Evolutionary conservation across 2,888 invertebrate species (phyloP), one percentile per base, ranked within the genome.

Genomic region (Acronicta psi): DNA sequence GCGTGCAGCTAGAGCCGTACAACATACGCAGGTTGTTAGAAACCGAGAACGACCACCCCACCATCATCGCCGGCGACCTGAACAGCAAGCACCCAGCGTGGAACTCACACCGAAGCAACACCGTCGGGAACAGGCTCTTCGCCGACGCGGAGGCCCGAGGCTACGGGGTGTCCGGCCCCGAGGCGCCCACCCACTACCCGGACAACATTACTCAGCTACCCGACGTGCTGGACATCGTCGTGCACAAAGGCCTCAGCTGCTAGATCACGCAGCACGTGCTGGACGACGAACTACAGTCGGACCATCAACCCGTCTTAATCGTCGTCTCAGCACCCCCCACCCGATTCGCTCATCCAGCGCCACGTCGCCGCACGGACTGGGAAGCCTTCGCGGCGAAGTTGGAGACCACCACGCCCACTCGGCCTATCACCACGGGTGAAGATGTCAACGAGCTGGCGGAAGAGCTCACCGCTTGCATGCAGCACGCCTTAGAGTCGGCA

Each of bases 401-500:
- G 14, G 36, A 17, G 17, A 4, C 13, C 18, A 18, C 40, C 11
- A 18, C 40, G 13, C 40, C 9, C 6, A 13, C 17, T 40, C 11
- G 40, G 17, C 40, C 13, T 11, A 10, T 18, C 18, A 17, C 40
- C 10, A 13, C 17, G 5, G 18, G 10, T 4, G 18, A 4, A 2
- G 36, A 36, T 5, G 14, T 36, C 6, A 1, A 36, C 0, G 36
- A 36, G 29, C 29, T 16, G 23, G 31, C 69, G 78, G 7, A 20
- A 3, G 38, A 38, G 10, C 38, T 38, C 77, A 80, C 45, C 13
- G 42, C 9, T 9, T 69, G 18, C 38, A 38, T 18, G 3, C 8
- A 18, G 1, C 2, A 16, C 10, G 38, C 38, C 17, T 9, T 38
- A 17, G 18, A 18, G 18, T 38, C 38, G 38, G 38, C 38, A 10